Evolutionary conservation across 2,797 vertebrate species (phyloP), one percentile per base, ranked within the genome.

Genomic region (Scolopax bukidnonensis): DNA sequence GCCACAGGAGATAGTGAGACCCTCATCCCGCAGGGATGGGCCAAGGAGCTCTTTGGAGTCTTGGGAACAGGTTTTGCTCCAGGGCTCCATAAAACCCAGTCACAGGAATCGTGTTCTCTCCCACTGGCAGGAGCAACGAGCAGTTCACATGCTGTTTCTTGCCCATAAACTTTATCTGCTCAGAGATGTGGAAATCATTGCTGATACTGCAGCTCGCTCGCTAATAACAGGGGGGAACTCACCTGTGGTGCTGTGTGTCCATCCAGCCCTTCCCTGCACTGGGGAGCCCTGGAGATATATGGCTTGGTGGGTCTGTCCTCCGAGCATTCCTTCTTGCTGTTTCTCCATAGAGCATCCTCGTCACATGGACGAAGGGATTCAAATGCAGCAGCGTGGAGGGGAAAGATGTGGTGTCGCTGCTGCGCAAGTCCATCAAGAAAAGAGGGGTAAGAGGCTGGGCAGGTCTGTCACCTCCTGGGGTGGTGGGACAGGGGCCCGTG

Each of bases 301-400:
- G 24, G 40, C 5, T 15, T 2, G 36, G 51, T 21, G 64, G 60
- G 64, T 28, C 73, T 11, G 11, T 32, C 73, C 20, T 56, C 45
- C 2, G 3, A 28, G 27, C 38, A 0, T 36, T 21, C 32, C 68
- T 53, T 30, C 41, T 83, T 33, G 36, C n/a, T 69, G 8, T 59
- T 89, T 73, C 89, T 97, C 40, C 2, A 0, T 88, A 99, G 99
- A 99, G 99, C 97, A 95, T 99, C 93, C 98, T 99, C 12, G 87
- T 99, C 28, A 98, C 98, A 0, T 99, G 99, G 99, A 99, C 99
- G 2, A 99, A 99, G 96, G 98, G 98, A 4, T 99, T 99, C 97
- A 99, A 98, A 71, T 97, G 98, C 61, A 99, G 98, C 56, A 99
- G 99, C 4, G 99, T 99, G 48, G 99, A 99, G 94, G 99, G 99